Evolutionary conservation across 2,888 invertebrate genomes (phyloP).

Genomic region (Lamellibrachia columna): DNA sequence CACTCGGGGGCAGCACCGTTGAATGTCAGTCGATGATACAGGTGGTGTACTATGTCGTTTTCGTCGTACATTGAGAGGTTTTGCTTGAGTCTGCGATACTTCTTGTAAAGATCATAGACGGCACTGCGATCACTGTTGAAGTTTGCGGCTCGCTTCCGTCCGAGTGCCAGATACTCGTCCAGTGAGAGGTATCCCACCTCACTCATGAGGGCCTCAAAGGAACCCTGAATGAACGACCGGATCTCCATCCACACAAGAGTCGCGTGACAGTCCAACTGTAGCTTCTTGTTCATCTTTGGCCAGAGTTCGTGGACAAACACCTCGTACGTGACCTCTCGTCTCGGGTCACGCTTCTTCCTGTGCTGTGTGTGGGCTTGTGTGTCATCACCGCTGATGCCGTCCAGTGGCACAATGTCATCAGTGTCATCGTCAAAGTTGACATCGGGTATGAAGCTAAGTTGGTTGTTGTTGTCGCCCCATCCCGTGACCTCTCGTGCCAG

Average conservation of each 20-base stretch:
- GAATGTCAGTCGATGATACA: constrained; percentile 39
- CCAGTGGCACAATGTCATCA: constrained; percentile 40
- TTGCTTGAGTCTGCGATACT: constrained; percentile 46
- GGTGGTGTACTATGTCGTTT: constrained; percentile 48
- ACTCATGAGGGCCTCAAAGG: constrained; percentile 48
- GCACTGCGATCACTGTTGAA: constrained; percentile 47
- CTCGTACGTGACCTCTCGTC: constrained; percentile 54
- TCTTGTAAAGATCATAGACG: constrained; percentile 45
- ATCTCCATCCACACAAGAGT: constrained; percentile 59
- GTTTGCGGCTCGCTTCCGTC: constrained; percentile 51
- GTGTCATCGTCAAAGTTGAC: constrained; percentile 44
- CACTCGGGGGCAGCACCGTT: constrained; percentile 36
- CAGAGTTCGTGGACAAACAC: constrained; percentile 41
- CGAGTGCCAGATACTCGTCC: constrained; percentile 48
- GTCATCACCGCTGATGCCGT: constrained; percentile 34
- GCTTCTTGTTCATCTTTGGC: constrained; percentile 40
- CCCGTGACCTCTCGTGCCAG: constrained; percentile 44
- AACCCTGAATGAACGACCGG: constrained; percentile 56
- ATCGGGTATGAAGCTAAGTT: constrained; percentile 41
- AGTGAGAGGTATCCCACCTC: constrained; percentile 30
- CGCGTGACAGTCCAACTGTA: constrained; percentile 46
- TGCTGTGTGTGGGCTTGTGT: constrained; percentile 32
- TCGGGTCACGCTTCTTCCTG: constrained; percentile 42
- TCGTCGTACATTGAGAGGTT: constrained; percentile 50
- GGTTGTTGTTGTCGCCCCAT: constrained; percentile 43